Evolutionary conservation across 2,888 invertebrate genomes (phyloP).

Genomic region (Melipona beecheii): DNA sequence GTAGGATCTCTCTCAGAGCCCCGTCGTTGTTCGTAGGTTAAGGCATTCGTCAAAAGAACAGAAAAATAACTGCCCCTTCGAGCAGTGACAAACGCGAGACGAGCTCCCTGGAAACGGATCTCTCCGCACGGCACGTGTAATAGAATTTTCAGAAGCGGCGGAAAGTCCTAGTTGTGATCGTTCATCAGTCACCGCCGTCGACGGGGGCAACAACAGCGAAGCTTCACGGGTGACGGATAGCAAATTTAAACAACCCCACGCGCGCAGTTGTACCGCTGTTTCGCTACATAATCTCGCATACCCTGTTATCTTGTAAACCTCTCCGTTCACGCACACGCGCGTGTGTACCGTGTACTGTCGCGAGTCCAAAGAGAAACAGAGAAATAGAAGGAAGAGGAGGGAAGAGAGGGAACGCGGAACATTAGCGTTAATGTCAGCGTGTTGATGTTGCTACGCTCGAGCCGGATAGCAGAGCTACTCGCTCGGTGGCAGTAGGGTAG

Average conservation of each 20-base stretch:
- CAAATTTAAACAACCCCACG: slow-evolving; percentile 22
- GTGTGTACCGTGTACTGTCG: not conserved
- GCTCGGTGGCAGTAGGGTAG: not conserved
- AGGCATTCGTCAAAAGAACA: too few relatives aligned
- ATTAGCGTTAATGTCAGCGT: slow-evolving; percentile 36
- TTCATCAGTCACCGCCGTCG: slow-evolving; percentile 19
- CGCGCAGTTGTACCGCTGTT: slow-evolving; percentile 14
- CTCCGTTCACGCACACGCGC: not conserved
- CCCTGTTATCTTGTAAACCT: slow-evolving; percentile 10
- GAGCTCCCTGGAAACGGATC: too few relatives aligned
- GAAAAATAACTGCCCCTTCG: too few relatives aligned
- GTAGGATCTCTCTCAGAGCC: too few relatives aligned
- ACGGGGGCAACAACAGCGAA: not conserved
- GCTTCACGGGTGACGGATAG: not conserved
- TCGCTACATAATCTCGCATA: slow-evolving; percentile 20
- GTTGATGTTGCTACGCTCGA: slow-evolving; percentile 23
- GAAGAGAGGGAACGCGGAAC: not conserved
- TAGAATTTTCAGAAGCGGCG: not conserved
- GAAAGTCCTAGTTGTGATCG: not conserved
- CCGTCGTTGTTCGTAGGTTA: not conserved
- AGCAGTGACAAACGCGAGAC: not conserved
- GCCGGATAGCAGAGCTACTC: slow-evolving; percentile 1
- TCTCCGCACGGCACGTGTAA: not conserved
- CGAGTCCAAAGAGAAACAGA: not conserved
- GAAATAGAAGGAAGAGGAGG: not conserved